phyloP scores from a whole-genome alignment of 2,888 invertebrate species.

The Alsophila aescularia region DNA sequence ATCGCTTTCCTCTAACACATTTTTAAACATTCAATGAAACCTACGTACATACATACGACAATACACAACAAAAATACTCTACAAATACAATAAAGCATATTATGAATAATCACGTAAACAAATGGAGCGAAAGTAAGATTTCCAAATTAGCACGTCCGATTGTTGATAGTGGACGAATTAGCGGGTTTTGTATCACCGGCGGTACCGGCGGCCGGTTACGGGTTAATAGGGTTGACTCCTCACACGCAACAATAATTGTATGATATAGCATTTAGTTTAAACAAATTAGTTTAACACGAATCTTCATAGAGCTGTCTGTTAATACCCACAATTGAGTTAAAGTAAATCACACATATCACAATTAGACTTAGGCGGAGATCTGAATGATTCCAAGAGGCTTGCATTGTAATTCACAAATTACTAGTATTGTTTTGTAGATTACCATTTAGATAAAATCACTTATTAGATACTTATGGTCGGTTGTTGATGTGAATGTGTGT shows the following conservation, averaged over 20 bases:
- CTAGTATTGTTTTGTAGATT: conserved; percentile 27
- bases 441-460: conserved; percentile 24
- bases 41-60: too few species aligned
- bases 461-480: conserved; percentile 9
- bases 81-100: conserved; percentile 31
- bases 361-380: conserved; percentile 25
- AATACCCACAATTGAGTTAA: conserved; percentile 9
- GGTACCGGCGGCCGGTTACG: conserved; percentile 34
- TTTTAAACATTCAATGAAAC: too few species aligned
- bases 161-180: conserved; percentile 77
- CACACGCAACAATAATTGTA: too few species aligned
- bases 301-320: conserved; percentile 10
- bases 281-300: background rate
- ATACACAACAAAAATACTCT: background rate
- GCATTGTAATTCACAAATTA: conserved; percentile 25
- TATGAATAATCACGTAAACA: conserved; percentile 52
- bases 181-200: conserved; percentile 63
- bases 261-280: too few species aligned
- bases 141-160: conserved; percentile 65
- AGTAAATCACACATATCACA: conserved; percentile 25
- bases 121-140: conserved; percentile 62
- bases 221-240: conserved; percentile 30
- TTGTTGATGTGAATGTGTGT: conserved; percentile 13
- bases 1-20: too few species aligned
- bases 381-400: conserved; percentile 15